These are phyloP conservation scores for Orius laevigatus DNA, from an alignment of 1,140 invertebrate genomes.

Conservation along the genomic window DNA sequence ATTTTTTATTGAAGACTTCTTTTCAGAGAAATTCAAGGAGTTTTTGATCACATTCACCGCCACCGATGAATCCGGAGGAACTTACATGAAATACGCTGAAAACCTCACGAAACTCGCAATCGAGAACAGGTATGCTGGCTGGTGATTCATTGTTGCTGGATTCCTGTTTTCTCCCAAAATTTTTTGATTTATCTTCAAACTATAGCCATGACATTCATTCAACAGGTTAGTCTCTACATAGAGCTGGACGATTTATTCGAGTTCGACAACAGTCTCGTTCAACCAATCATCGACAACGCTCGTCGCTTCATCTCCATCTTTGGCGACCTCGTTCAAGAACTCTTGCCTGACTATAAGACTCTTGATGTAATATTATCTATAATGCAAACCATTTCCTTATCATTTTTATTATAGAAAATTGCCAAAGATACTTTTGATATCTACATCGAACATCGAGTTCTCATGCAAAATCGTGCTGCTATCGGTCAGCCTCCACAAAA, in stretches of 20 bases:
- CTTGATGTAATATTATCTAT: slow-evolving; percentile 54
- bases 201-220: slow-evolving; percentile 3
- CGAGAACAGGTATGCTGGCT: slow-evolving; percentile 62
- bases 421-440: slow-evolving; percentile 91
- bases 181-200: too few relatives aligned
- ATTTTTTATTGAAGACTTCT: slow-evolving; percentile 1
- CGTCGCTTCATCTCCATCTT: slow-evolving; percentile 70
- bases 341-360: slow-evolving; percentile 77
- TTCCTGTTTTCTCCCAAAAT: too few relatives aligned
- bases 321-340: slow-evolving; percentile 70
- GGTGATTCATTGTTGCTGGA: too few relatives aligned
- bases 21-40: slow-evolving; percentile 60
- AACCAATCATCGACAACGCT: slow-evolving; percentile 68
- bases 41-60: slow-evolving; percentile 69
- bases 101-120: slow-evolving; percentile 79
- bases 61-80: slow-evolving; percentile 50
- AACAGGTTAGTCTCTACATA: slow-evolving; percentile 49
- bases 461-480: slow-evolving; percentile 57
- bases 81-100: slow-evolving; percentile 70
- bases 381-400: too few relatives aligned
- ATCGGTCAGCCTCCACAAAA: slow-evolving; percentile 44
- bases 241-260: slow-evolving; percentile 81
- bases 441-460: slow-evolving; percentile 92
- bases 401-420: slow-evolving; percentile 32
- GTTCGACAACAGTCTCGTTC: slow-evolving; percentile 64